Evolutionary conservation across 2,113 vertebrate species (phyloP).

Genomic region (Corydoras sp.): DNA sequence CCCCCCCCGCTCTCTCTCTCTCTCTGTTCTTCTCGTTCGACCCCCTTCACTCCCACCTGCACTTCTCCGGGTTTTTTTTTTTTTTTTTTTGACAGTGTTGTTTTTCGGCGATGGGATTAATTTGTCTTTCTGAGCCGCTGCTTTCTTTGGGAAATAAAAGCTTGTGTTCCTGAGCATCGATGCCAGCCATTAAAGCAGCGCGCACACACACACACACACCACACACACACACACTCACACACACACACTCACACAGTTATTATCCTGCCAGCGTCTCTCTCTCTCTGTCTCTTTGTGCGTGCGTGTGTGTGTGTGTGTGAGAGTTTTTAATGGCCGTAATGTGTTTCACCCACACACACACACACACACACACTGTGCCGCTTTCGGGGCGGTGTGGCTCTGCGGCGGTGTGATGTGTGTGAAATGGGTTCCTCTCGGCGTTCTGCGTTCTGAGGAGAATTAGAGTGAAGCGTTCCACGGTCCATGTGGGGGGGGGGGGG

Average conservation of each 20-base stretch:
- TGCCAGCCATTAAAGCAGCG: slow-evolving; percentile 11
- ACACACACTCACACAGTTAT: slow-evolving; percentile 7
- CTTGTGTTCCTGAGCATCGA: neutral
- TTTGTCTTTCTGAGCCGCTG: slow-evolving; percentile 4
- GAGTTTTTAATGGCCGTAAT: neutral
- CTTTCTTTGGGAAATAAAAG: slow-evolving; percentile 12
- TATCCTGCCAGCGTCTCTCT: neutral
- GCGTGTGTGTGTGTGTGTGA: neutral
- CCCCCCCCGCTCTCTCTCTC: neutral
- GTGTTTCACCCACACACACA: too few species aligned
- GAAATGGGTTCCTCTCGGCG: neutral
- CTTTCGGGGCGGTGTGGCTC: neutral
- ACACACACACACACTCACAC: too few species aligned
- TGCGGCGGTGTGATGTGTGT: neutral
- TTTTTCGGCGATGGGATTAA: neutral
- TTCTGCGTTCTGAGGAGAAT: too few species aligned
- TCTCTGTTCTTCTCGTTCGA: neutral
- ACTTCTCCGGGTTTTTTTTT: neutral
- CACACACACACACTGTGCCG: slow-evolving; percentile 1
- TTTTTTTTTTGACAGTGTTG: neutral
- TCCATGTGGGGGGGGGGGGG: too few species aligned
- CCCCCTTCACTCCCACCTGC: neutral
- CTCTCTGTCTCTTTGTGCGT: neutral
- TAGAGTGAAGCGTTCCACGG: too few species aligned
- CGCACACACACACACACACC: neutral